Base-by-base conservation (phyloP, 2,888 invertebrate genomes). In the Trichogramma dendrolimi region DNA sequence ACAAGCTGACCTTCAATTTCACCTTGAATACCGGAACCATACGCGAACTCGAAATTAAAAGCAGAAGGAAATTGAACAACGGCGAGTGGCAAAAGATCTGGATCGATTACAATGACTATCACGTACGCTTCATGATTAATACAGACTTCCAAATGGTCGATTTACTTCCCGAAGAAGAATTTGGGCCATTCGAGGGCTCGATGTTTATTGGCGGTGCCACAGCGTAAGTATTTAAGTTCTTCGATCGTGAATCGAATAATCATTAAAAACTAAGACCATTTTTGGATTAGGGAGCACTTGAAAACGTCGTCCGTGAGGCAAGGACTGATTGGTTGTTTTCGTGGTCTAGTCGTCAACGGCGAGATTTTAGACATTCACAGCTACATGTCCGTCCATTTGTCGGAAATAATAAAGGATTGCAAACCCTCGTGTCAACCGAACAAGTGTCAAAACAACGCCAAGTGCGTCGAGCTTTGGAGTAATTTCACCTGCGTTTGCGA, bases 11-110 rank as follows among this genome's bases (percentile, higher is more conserved):
- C 6, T 94, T 94, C 79, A 93, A 94, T 79, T 94, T 94, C 72
- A 92, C 94, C 0, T 81, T 92, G 42, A 93, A 91, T 80, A 93
- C 91, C 46, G 92, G 91, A 0, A 88, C 88, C 6, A 89, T 90
- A 54, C 86, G 91, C 68, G 91, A 90, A 75, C 81, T 93, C 63
- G 91, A 90, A 51, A 91, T 96, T 66, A 88, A 89, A 73, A 93
- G 93, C 4, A 86, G 88, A 68, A 83, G 90, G 52, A 88, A 89
- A 75, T 82, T 96, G 54, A 95, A 94, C 76, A 91, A 91, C 56
- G 96, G 95, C 1, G 93, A 94, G 77, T 96, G 96, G 96, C 96
- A 96, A 79, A 93, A 94, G 80, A 89, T 96, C 67, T 92, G 93
- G 91, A 92, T 96, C 65, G 95, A 96, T 81, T 94, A 94, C 77